phyloP scores from a whole-genome alignment of 2,113 vertebrate species.

The Cyanistes caeruleus region DNA sequence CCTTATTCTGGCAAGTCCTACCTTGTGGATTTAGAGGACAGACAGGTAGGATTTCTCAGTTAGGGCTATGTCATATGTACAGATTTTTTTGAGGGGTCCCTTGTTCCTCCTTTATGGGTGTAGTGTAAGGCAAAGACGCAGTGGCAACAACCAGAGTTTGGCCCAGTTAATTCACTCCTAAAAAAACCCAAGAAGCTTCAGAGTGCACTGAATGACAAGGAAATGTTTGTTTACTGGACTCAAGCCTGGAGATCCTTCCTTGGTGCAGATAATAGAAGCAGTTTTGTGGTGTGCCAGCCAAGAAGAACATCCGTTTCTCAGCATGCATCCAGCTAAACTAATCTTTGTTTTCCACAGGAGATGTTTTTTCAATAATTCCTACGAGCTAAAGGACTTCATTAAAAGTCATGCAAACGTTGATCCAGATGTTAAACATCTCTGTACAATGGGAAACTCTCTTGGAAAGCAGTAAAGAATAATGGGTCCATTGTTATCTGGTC shows the following conservation, averaged over 20 bases:
- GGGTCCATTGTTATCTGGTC: background rate
- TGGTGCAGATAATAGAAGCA: background rate
- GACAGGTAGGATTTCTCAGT: background rate
- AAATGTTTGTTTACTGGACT: constrained; percentile 22
- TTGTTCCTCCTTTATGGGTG: background rate
- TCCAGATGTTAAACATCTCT: constrained; percentile 57
- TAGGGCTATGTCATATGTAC: rapidly evolving
- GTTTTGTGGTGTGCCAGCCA: background rate
- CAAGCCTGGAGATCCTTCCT: background rate
- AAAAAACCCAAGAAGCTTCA: background rate
- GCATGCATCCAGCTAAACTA: constrained; percentile 30
- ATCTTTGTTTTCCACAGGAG: constrained; percentile 50
- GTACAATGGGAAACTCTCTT: background rate
- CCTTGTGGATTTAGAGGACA: background rate
- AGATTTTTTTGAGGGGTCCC: background rate
- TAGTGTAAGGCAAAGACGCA: background rate
- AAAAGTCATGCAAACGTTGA: constrained; percentile 19
- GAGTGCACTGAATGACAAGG: background rate
- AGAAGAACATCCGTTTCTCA: constrained; percentile 40
- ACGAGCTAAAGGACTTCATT: constrained; percentile 51
- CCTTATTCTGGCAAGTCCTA: background rate
- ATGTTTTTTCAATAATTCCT: constrained; percentile 40
- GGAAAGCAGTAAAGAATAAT: constrained; percentile 27
- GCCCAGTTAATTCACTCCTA: background rate
- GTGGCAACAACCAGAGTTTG: background rate